These are phyloP conservation scores for Microtus montanus DNA, from an alignment of 2,113 vertebrate genomes.

Conservation along the genomic window DNA sequence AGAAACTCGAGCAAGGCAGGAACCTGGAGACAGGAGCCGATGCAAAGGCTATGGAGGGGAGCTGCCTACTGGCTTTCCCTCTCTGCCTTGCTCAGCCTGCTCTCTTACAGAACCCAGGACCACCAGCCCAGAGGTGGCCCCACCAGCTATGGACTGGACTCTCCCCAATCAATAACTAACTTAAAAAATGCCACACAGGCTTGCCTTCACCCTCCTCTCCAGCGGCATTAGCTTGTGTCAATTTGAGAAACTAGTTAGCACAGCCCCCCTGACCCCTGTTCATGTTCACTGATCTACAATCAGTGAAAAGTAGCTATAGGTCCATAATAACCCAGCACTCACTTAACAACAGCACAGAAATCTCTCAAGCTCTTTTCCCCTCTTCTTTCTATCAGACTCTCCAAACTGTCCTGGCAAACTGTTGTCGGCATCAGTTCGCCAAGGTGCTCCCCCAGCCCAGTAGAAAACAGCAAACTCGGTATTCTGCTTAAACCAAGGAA, in stretches of 20 bases:
- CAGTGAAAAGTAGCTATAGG: background rate
- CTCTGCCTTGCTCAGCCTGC: background rate
- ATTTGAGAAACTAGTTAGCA: background rate
- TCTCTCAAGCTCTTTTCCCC: slow-evolving; percentile 10
- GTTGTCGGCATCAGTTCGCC: background rate
- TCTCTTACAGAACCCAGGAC: background rate
- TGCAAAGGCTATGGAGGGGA: background rate
- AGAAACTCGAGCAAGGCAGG: background rate
- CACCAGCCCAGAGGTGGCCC: too few relatives aligned
- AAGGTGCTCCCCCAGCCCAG: background rate
- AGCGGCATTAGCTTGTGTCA: background rate
- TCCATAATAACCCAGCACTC: background rate
- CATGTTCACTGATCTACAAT: background rate
- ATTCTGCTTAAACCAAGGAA: slow-evolving; percentile 10
- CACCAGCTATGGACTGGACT: too few relatives aligned
- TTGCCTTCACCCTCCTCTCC: background rate
- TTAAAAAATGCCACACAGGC: background rate
- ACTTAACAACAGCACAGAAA: background rate
- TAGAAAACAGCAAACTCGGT: background rate
- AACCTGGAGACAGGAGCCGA: background rate
- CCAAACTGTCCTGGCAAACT: slow-evolving; percentile 31
- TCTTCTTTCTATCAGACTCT: slow-evolving; percentile 29
- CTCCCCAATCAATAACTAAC: background rate
- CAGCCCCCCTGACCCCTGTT: background rate
- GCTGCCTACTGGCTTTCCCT: background rate